Conservation (phyloP, 30 jellyfish, hydroid and myxozoan genomes). For the Nemopilema nomurai region DNA sequence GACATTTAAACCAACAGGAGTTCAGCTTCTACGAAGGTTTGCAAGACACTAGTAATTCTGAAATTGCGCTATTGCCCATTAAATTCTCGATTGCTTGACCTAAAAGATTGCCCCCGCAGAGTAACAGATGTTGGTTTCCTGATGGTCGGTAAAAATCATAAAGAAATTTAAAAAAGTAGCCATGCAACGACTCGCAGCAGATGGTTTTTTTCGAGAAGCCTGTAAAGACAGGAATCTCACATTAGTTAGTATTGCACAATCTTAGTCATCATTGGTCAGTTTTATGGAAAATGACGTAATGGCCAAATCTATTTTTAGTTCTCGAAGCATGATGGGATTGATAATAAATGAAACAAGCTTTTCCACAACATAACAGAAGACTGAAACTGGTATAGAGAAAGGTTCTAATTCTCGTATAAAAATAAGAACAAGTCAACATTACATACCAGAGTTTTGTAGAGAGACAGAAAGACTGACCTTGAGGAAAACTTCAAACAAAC, state of each 20-base stretch:
- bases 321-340: conserved; percentile 33
- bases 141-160: not conserved
- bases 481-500: too few relatives aligned
- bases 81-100: not conserved
- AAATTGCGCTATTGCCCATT: too few relatives aligned
- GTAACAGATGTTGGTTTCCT: not conserved
- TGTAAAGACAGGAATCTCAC: conserved; percentile 16
- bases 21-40: too few relatives aligned
- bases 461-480: too few relatives aligned
- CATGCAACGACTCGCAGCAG: not conserved
- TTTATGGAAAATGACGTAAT: conserved; percentile 10
- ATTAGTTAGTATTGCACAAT: conserved; percentile 4
- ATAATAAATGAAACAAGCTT: not conserved
- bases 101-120: not conserved
- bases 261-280: conserved; percentile 21
- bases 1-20: too few relatives aligned
- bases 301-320: not conserved
- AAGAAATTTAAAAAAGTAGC: not conserved
- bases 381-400: not conserved
- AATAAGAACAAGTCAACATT: not conserved
- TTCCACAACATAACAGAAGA: not conserved
- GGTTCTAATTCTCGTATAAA: not conserved
- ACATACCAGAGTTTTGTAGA: too few relatives aligned
- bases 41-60: too few relatives aligned
- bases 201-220: conserved; percentile 1